Evolutionary conservation across 2,113 vertebrate genomes (phyloP).

Genomic region (Reinhardtius hippoglossoides): DNA sequence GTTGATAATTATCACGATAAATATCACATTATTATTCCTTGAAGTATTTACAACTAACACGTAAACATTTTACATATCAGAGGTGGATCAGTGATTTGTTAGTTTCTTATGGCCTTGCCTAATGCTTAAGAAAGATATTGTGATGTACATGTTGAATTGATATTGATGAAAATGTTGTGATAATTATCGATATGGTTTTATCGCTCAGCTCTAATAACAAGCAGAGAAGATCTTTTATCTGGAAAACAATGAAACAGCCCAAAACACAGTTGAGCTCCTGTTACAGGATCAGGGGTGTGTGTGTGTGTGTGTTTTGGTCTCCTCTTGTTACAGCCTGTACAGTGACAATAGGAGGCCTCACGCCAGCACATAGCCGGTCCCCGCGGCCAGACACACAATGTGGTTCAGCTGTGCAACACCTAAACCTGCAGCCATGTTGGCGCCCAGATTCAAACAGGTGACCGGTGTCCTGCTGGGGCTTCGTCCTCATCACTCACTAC

Average conservation of each 20-base stretch:
- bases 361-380: constrained; percentile 36
- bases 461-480: constrained; percentile 9
- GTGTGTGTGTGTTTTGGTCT: not conserved
- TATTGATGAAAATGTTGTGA: too few relatives aligned
- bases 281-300: constrained; percentile 43
- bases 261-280: not conserved
- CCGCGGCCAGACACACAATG: constrained; percentile 1
- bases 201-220: too few relatives aligned
- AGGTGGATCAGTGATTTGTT: too few relatives aligned
- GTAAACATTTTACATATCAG: too few relatives aligned
- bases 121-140: too few relatives aligned
- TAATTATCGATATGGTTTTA: too few relatives aligned
- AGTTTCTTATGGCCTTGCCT: too few relatives aligned
- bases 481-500: not conserved
- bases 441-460: constrained; percentile 41
- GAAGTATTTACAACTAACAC: too few relatives aligned
- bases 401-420: constrained; percentile 9
- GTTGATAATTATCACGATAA: too few relatives aligned
- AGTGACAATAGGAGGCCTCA: constrained; percentile 45
- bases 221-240: not conserved
- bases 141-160: too few relatives aligned
- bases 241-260: constrained; percentile 33
- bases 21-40: too few relatives aligned
- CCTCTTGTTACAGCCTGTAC: constrained; percentile 56
- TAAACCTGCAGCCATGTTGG: constrained; percentile 4